Percentiles rank a stretch among this genome's conserved stretches.
Evolutionary conservation across 2,888 invertebrate species (phyloP).

Genomic region (Mesoligia furuncula): DNA sequence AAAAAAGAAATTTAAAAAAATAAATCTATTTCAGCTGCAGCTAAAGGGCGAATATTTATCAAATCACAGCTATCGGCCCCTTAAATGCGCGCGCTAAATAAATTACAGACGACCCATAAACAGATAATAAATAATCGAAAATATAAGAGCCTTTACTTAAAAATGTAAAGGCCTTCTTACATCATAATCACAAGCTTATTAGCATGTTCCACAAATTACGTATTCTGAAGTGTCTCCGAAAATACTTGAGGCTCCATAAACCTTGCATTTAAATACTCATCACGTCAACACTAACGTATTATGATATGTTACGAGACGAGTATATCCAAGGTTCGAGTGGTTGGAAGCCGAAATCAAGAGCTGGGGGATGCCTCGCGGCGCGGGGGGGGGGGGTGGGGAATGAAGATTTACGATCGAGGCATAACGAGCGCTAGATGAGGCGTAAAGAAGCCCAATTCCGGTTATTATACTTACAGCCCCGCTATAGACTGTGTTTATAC

Average conservation of each 20-base stretch:
- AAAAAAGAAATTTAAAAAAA: neutral
- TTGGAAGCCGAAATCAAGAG: constrained; percentile 80
- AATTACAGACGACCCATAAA: constrained; percentile 10
- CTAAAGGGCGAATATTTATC: neutral
- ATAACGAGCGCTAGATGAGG: constrained; percentile 90
- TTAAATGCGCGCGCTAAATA: neutral
- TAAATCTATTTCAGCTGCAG: constrained; percentile 14
- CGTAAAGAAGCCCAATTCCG: constrained; percentile 89
- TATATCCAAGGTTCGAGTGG: constrained; percentile 81
- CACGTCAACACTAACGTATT: constrained; percentile 74
- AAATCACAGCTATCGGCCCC: neutral
- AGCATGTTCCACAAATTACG: constrained; percentile 27
- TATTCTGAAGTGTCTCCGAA: constrained; percentile 54
- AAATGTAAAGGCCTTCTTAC: constrained; percentile 14
- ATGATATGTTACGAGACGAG: constrained; percentile 76
- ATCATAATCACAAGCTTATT: constrained; percentile 10
- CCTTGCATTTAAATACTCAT: constrained; percentile 69
- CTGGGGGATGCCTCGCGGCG: constrained; percentile 56
- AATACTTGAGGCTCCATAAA: constrained; percentile 48
- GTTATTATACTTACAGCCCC: constrained; percentile 86
- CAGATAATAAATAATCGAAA: constrained; percentile 17
- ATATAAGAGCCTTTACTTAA: neutral
- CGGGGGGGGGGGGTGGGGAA: constrained; percentile 77
- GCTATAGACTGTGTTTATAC: constrained; percentile 71
- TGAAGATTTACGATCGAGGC: constrained; percentile 89